Evolutionary conservation across 2,113 vertebrate species (phyloP).

Genomic region (Oreotragus oreotragus): DNA sequence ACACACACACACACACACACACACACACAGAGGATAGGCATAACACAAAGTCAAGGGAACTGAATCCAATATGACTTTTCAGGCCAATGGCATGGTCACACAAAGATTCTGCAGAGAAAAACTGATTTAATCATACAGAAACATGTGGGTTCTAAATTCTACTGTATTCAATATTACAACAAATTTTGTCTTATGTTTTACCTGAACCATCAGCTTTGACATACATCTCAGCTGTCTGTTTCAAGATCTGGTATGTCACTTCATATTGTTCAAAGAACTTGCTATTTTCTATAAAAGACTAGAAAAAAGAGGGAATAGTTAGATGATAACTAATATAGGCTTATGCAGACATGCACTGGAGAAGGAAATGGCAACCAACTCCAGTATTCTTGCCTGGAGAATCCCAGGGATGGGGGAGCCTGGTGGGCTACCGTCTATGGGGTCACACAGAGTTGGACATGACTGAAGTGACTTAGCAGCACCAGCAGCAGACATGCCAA

Average conservation of each 20-base stretch:
- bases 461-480: too few relatives aligned
- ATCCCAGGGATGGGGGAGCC: too few relatives aligned
- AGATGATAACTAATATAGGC: neutral
- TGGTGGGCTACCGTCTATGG: too few relatives aligned
- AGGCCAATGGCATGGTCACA: neutral
- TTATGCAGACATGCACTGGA: neutral
- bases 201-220: slow-evolving; percentile 93
- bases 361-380: too few relatives aligned
- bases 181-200: slow-evolving; percentile 71
- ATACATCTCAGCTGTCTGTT: slow-evolving; percentile 92
- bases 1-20: neutral
- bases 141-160: neutral
- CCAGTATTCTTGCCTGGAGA: too few relatives aligned
- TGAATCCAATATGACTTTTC: neutral
- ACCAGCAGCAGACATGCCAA: neutral
- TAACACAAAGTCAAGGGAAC: neutral
- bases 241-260: slow-evolving; percentile 90
- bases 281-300: slow-evolving; percentile 95
- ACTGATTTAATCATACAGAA: neutral
- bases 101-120: neutral
- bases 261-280: slow-evolving; percentile 98
- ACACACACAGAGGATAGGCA: neutral
- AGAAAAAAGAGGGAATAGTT: slow-evolving; percentile 55
- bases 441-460: too few relatives aligned
- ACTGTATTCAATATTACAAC: neutral